A percentile compares a stretch with the other conserved stretches of the same genome.
phyloP scores from a whole-genome alignment of 2,113 vertebrate species.

The Dipodomys stephensi region DNA sequence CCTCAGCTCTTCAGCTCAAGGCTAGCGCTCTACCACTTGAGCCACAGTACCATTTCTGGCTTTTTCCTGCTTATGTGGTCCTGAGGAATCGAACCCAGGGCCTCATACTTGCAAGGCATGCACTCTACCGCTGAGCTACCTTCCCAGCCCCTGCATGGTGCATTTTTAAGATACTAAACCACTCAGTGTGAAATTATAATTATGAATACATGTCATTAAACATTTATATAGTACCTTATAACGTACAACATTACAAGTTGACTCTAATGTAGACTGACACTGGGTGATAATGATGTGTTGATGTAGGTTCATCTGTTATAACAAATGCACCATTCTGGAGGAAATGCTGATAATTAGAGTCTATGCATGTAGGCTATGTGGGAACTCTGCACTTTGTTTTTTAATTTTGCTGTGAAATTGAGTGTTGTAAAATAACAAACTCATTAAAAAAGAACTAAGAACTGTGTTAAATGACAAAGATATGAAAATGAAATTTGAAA shows the following conservation, averaged over 20 bases:
- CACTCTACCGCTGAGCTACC: no score
- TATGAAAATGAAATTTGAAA: slow-evolving; percentile 47
- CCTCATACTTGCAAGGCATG: no score
- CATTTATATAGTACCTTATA: not conserved
- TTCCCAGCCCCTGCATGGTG: not conserved
- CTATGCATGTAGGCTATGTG: not conserved
- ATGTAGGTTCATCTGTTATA: not conserved
- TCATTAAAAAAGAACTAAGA: slow-evolving; percentile 10
- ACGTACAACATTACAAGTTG: not conserved
- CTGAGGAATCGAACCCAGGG: no score
- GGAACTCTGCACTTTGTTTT: not conserved
- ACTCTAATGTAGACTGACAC: not conserved
- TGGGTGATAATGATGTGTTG: not conserved
- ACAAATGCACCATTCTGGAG: not conserved
- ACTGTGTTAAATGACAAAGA: not conserved
- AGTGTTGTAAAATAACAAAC: not conserved
- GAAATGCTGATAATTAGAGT: not conserved
- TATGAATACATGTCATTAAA: not conserved
- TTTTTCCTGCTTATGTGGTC: no score
- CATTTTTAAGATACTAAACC: not conserved
- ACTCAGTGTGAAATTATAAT: not conserved
- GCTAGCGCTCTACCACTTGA: no score
- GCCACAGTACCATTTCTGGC: no score
- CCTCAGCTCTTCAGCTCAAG: no score
- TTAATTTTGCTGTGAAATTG: not conserved